These are phyloP conservation scores for Aptenodytes forsteri DNA, from an alignment of 2,113 vertebrate species.

Conservation along the genomic window DNA sequence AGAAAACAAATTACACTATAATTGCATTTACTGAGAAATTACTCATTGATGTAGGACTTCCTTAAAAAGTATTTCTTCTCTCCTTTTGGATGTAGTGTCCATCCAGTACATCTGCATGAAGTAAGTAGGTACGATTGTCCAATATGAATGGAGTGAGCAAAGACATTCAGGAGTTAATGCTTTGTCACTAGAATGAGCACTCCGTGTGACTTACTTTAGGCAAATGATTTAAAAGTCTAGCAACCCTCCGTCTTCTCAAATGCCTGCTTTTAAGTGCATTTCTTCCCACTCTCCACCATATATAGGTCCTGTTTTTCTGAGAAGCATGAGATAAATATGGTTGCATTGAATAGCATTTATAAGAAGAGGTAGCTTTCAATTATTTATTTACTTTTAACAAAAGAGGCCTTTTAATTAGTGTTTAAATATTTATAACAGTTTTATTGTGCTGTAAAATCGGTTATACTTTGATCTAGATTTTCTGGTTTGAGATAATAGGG, in stretches of 20 bases:
- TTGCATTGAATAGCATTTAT: neutral
- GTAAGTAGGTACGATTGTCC: neutral
- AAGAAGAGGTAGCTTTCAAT: constrained; percentile 45
- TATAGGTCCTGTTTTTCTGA: neutral
- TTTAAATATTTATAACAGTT: constrained; percentile 71
- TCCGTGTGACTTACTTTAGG: neutral
- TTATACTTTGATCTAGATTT: constrained; percentile 59
- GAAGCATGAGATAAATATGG: neutral
- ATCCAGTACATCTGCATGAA: neutral
- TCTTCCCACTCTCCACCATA: neutral
- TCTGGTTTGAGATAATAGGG: constrained; percentile 55
- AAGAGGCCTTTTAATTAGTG: constrained; percentile 44
- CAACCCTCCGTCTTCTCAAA: neutral
- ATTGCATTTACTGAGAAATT: neutral
- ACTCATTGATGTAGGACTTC: neutral
- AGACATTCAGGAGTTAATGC: neutral
- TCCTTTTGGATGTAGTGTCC: neutral
- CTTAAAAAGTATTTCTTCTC: neutral
- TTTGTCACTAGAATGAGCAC: neutral
- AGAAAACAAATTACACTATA: neutral
- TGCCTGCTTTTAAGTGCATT: neutral
- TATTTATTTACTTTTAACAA: constrained; percentile 64
- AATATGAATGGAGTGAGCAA: neutral
- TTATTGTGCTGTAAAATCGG: constrained; percentile 53
- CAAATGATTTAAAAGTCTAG: neutral